phyloP scores from a whole-genome alignment of 2,888 invertebrate genomes.

The Arrhopalites spinosus region DNA sequence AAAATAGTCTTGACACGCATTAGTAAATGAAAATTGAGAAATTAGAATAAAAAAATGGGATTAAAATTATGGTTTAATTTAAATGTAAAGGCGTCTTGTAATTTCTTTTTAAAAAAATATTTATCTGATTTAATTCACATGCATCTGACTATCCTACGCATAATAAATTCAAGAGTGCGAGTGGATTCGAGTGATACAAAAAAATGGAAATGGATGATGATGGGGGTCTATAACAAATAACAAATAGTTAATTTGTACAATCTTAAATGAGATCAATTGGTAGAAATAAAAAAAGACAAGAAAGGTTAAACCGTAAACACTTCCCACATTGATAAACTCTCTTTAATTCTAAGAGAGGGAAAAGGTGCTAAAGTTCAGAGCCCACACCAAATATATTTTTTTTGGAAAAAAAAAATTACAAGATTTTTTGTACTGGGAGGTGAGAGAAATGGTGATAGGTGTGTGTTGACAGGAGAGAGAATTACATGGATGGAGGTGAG shows the following conservation, averaged over 20 bases:
- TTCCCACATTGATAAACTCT: conserved; percentile 1
- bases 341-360: too few species aligned
- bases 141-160: not conserved
- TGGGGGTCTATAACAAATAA: not conserved
- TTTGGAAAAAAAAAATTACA: too few species aligned
- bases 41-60: too few species aligned
- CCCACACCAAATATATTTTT: not conserved
- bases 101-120: too few species aligned
- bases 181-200: not conserved
- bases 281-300: not conserved
- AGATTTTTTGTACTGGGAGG: too few species aligned
- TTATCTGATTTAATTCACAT: too few species aligned
- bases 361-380: not conserved
- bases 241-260: not conserved
- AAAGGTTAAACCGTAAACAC: not conserved
- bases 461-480: conserved; percentile 17
- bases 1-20: too few species aligned
- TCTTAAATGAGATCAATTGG: not conserved
- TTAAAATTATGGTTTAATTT: too few species aligned
- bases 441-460: not conserved
- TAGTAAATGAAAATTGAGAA: too few species aligned
- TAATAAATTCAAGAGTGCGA: not conserved
- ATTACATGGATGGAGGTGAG: not conserved
- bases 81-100: too few species aligned
- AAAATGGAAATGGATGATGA: conserved; percentile 4